Evolutionary conservation across 2,888 invertebrate species (phyloP), one percentile per base, ranked within the genome.

Genomic region (Margaritifera margaritifera): DNA sequence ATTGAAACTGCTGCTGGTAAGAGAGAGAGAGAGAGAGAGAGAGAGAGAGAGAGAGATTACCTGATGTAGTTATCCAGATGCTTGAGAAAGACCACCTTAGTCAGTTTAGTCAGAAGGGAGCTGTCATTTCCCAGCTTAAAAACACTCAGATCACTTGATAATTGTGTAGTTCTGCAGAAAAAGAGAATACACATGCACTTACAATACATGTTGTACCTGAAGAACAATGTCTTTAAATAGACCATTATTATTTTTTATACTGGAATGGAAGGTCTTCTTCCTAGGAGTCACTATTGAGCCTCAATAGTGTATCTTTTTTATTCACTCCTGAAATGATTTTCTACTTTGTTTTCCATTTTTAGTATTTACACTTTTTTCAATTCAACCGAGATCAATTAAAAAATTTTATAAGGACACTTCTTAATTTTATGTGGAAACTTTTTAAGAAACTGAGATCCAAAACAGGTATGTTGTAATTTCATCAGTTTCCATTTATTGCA

Each of bases 81-180:
- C 85, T 93, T 93, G 79, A 93, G 93, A 88, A 96, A 97, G 78
- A 96, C 94, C 79, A 94, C 94, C 80, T 93, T 93, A 1, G 94
- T 94, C 4, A 96, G 90, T 88, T 95, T 95, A 18, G 92, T 92
- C 51, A 97, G 91, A 85, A 94, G 94, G 61, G 94, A 93, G 77
- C 94, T 94, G 88, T 96, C 96, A 75, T 93, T 93, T 60, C 95
- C 94, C 89, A 95, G 92, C 89, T 95, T 94, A 85, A 94, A 94
- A 55, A 92, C 91, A 66, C 93, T 92, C 63, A 97, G 90, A 79
- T 95, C 94, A 55, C 91, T 91, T 2, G 95, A 94, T 58, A 96
- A 90, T 85, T 94, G 94, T 60, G 93, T 91, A 0, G 96, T 96
- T 85, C 94, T 94, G 83, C 27, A 77, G 72, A 42, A 50, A 61